Evolutionary conservation across 2,797 vertebrate species (phyloP).

Genomic region (Streptopelia turtur): DNA sequence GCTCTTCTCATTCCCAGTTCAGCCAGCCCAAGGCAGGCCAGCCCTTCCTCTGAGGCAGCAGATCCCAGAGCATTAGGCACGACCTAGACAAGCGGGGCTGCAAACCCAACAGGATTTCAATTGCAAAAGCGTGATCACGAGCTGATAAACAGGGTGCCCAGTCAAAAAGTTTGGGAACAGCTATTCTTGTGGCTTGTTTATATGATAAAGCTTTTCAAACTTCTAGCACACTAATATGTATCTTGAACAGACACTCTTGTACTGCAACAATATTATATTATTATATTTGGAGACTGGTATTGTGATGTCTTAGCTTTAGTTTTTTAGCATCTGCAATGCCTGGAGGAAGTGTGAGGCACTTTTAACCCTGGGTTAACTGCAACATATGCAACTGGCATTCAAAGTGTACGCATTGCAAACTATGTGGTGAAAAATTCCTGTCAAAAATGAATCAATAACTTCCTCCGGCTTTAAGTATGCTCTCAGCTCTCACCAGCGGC

Average conservation of each 20-base stretch:
- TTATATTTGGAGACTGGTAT: background rate
- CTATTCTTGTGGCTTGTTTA: background rate
- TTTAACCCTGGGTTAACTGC: background rate
- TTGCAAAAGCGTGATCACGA: background rate
- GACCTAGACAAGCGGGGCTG: background rate
- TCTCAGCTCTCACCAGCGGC: background rate
- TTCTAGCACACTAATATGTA: background rate
- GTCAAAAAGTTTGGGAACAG: background rate
- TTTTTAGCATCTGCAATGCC: slow-evolving; percentile 2
- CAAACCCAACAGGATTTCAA: background rate
- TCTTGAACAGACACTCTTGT: background rate
- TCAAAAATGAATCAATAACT: background rate
- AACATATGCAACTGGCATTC: background rate
- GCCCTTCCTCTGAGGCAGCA: background rate
- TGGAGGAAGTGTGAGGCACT: background rate
- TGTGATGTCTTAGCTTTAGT: background rate
- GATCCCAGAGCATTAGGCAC: background rate
- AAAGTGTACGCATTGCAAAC: background rate
- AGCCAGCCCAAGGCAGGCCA: background rate
- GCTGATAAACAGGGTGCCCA: background rate
- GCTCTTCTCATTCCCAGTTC: background rate
- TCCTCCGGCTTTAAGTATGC: background rate
- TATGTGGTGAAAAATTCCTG: background rate
- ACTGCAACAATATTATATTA: background rate
- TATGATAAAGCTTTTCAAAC: background rate